These are phyloP conservation scores for Athene cunicularia DNA, from an alignment of 2,113 vertebrate species.

Conservation along the genomic window DNA sequence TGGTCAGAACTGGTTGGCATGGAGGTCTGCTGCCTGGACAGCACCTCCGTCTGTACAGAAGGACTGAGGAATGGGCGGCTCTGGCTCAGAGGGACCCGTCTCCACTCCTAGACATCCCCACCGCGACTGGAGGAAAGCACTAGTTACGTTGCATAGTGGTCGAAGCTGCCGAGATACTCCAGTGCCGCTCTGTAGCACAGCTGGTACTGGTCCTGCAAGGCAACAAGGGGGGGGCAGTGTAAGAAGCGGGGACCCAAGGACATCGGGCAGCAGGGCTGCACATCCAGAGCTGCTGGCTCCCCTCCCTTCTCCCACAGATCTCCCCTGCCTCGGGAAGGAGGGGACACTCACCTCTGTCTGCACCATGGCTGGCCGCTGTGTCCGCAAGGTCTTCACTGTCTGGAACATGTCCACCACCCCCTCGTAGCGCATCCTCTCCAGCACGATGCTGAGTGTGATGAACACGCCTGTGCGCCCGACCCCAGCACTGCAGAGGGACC, in stretches of 20 bases:
- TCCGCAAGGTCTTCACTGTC: constrained; percentile 94
- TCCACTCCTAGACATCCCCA: constrained; percentile 71
- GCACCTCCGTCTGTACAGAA: constrained; percentile 73
- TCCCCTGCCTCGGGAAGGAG: accelerated
- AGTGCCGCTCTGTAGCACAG: constrained; percentile 95
- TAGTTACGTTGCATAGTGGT: constrained; percentile 99
- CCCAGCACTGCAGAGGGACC: constrained; percentile 81
- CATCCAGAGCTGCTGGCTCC: background rate
- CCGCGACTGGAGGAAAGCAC: constrained; percentile 73
- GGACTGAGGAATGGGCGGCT: constrained; percentile 78
- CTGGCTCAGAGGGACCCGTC: constrained; percentile 85
- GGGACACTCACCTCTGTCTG: constrained; percentile 88
- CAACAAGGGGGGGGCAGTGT: background rate
- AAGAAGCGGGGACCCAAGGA: background rate
- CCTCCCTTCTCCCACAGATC: background rate
- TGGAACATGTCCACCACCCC: constrained; percentile 97
- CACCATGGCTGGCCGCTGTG: constrained; percentile 96
- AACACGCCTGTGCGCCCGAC: constrained; percentile 95
- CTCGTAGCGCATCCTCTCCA: constrained; percentile 97
- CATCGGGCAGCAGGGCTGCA: background rate
- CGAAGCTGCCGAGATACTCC: constrained; percentile 98
- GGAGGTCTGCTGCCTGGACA: constrained; percentile 68
- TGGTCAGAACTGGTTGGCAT: constrained; percentile 70
- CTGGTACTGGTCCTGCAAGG: constrained; percentile 96
- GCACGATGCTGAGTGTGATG: constrained; percentile 93